Evolutionary conservation across 2,888 invertebrate genomes (phyloP).

Genomic region (Halictus quadricinctus): DNA sequence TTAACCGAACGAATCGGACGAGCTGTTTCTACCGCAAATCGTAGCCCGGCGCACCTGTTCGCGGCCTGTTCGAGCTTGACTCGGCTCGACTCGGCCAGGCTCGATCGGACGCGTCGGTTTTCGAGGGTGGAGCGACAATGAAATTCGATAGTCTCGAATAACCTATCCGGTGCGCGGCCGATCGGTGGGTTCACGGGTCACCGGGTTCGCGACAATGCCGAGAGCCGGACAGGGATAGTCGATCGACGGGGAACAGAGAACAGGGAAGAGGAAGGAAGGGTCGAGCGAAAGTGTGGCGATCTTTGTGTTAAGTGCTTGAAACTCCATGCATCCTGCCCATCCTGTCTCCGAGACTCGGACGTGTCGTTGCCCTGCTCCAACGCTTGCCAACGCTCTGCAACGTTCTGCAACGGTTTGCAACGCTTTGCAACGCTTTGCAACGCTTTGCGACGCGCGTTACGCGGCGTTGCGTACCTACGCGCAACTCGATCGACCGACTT

Average conservation of each 20-base stretch:
- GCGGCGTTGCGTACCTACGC: conserved; percentile 13
- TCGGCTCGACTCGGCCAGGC: not conserved
- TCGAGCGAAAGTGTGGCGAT: conserved; percentile 45
- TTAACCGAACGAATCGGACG: conserved; percentile 39
- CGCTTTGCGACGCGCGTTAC: not conserved
- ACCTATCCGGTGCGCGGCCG: conserved; percentile 28
- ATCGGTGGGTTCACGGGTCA: conserved; percentile 70
- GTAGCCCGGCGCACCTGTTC: conserved; percentile 63
- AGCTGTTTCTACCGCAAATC: conserved; percentile 44
- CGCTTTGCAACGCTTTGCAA: not conserved
- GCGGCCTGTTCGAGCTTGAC: not conserved
- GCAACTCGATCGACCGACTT: conserved; percentile 49
- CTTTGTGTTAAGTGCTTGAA: conserved; percentile 68
- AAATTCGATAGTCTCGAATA: conserved; percentile 67
- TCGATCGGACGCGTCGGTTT: conserved; percentile 53
- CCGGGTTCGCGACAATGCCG: conserved; percentile 69
- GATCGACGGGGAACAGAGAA: conserved; percentile 30
- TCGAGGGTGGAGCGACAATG: conserved; percentile 67
- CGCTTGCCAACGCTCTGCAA: not conserved
- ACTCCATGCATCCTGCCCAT: conserved; percentile 73
- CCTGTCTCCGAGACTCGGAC: conserved; percentile 57
- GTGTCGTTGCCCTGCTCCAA: conserved; percentile 41
- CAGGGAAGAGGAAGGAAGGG: not conserved
- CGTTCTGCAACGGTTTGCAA: not conserved
- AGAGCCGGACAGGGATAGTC: conserved; percentile 61